Conservation (phyloP, 1,140 invertebrate species). For the Phymorhynchus buccinoides region DNA sequence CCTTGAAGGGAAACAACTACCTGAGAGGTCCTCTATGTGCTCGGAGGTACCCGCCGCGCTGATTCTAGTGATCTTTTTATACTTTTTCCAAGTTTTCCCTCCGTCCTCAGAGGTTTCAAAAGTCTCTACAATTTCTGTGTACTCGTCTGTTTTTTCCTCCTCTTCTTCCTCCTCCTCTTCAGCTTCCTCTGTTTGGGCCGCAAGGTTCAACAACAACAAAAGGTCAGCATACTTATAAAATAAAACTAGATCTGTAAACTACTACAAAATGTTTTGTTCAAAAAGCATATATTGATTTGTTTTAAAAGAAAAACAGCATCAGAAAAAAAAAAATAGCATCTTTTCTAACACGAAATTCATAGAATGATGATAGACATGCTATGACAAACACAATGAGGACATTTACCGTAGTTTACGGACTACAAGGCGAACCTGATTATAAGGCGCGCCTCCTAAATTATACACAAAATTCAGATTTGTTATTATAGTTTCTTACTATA, state of each 20-base stretch:
- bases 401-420: too few species aligned
- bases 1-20: constrained; percentile 47
- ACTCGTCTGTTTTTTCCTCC: constrained; percentile 52
- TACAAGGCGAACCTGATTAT: too few species aligned
- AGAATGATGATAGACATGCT: not conserved
- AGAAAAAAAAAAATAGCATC: not conserved
- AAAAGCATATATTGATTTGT: not conserved
- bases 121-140: constrained; percentile 66
- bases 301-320: not conserved
- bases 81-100: constrained; percentile 64
- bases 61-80: constrained; percentile 65
- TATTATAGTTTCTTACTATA: too few species aligned
- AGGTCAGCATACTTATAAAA: not conserved
- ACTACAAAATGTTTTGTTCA: not conserved
- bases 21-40: constrained; percentile 61
- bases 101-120: constrained; percentile 66
- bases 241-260: not conserved
- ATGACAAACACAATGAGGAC: not conserved
- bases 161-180: constrained; percentile 41
- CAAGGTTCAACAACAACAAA: constrained; percentile 22
- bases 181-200: constrained; percentile 39
- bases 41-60: constrained; percentile 61
- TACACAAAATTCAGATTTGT: too few species aligned
- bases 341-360: not conserved
- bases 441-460: too few species aligned